These are phyloP conservation scores for Paratilapia polleni DNA, from an alignment of 2,113 vertebrate genomes.

Conservation along the genomic window DNA sequence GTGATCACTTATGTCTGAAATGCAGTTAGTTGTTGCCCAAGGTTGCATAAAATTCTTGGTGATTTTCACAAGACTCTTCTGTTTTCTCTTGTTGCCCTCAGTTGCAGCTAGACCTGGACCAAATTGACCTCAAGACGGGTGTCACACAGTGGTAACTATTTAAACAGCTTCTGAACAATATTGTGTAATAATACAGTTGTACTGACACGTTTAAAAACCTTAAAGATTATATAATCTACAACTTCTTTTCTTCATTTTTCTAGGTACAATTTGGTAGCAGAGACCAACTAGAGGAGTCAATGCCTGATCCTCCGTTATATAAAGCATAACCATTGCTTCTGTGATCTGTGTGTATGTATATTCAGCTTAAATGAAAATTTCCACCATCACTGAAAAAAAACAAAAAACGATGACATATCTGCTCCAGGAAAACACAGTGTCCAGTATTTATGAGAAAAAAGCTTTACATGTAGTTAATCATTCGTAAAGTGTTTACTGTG, in stretches of 20 bases:
- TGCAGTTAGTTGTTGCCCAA: not conserved
- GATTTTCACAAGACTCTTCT: not conserved
- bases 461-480: conserved; percentile 46
- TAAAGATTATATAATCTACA: not conserved
- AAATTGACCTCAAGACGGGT: conserved; percentile 84
- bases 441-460: conserved; percentile 56
- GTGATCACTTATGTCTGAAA: not conserved
- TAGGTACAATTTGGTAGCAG: conserved; percentile 81
- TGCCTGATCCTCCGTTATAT: conserved; percentile 23
- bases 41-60: not conserved
- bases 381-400: conserved; percentile 53
- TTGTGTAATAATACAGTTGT: not conserved
- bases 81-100: conserved; percentile 51
- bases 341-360: conserved; percentile 61
- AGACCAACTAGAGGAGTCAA: conserved; percentile 70
- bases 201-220: not conserved
- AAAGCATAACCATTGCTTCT: conserved; percentile 59
- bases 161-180: not conserved
- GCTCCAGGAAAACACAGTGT: conserved; percentile 32
- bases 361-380: conserved; percentile 63
- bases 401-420: not conserved
- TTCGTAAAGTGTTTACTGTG: conserved; percentile 55
- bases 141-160: conserved; percentile 84
- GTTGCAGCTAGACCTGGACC: conserved; percentile 86
- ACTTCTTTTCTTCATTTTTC: conserved; percentile 12